Percentiles rank a stretch among this genome's conserved stretches.
These are phyloP conservation scores for Eulemur rufifrons DNA, from an alignment of 2,113 vertebrate genomes.

Conservation along the genomic window DNA sequence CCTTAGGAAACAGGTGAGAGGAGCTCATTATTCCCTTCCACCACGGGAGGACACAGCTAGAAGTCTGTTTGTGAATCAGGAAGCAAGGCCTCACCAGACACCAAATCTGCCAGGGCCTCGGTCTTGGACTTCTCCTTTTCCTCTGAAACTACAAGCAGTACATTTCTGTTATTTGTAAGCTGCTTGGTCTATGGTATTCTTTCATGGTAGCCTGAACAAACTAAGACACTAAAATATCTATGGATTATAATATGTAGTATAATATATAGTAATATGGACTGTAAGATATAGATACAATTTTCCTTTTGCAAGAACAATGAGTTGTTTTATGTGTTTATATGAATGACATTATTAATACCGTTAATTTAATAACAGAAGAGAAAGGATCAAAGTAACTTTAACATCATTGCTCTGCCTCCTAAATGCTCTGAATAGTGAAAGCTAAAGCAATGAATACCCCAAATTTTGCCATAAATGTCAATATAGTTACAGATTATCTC, in stretches of 20 bases:
- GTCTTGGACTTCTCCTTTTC: too few relatives aligned
- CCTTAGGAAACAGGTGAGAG: background rate
- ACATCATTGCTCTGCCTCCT: background rate
- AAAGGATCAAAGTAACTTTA: background rate
- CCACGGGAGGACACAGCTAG: background rate
- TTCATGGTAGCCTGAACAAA: background rate
- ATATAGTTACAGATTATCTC: background rate
- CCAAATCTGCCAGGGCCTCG: too few relatives aligned
- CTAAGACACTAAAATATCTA: background rate
- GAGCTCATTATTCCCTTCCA: too few relatives aligned
- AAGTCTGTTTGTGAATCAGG: rapidly evolving
- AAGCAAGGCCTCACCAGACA: background rate
- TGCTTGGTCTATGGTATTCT: too few relatives aligned
- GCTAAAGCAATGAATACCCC: too few relatives aligned
- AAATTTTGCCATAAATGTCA: background rate
- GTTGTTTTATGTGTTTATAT: background rate
- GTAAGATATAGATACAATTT: background rate
- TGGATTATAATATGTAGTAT: too few relatives aligned
- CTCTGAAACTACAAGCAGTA: background rate
- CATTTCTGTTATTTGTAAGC: too few relatives aligned
- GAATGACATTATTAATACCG: background rate
- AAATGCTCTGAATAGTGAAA: background rate
- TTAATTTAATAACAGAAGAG: background rate
- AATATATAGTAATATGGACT: too few relatives aligned
- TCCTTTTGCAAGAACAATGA: background rate